Evolutionary conservation across 2,888 invertebrate genomes (phyloP).

Genomic region (Actias luna): DNA sequence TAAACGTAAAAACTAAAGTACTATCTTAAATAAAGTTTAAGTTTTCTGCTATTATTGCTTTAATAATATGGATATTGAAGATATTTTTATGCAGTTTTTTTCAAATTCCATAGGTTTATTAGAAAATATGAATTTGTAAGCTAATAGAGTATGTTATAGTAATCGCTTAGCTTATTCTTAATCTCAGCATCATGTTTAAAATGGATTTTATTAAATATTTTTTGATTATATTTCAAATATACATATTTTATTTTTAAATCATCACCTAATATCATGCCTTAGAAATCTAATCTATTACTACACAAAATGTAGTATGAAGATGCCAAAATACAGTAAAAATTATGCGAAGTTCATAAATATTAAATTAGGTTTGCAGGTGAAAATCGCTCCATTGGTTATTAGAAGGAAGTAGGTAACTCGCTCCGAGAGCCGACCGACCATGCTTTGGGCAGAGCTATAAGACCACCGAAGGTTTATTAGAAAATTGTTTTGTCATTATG

Average conservation of each 20-base stretch:
- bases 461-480: constrained; percentile 81
- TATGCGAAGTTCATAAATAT: not conserved
- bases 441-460: constrained; percentile 71
- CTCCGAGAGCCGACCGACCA: constrained; percentile 60
- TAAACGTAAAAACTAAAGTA: not conserved
- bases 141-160: not conserved
- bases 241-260: too few species aligned
- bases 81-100: not conserved
- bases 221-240: too few species aligned
- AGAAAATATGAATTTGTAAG: not conserved
- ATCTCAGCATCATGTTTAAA: not conserved
- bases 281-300: not conserved
- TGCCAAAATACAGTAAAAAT: not conserved
- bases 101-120: too few species aligned
- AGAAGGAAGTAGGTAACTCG: constrained; percentile 76
- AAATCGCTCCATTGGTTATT: constrained; percentile 56
- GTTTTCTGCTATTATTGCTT: not conserved
- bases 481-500: constrained; percentile 81
- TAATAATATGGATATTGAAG: not conserved
- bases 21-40: not conserved
- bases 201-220: too few species aligned
- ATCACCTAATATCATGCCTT: not conserved
- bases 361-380: constrained; percentile 20
- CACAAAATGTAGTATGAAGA: not conserved
- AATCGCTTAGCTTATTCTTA: not conserved